Evolutionary conservation across 2,113 vertebrate genomes (phyloP), one percentile per base, ranked within the genome.

Genomic region (Indicator maculatus): DNA sequence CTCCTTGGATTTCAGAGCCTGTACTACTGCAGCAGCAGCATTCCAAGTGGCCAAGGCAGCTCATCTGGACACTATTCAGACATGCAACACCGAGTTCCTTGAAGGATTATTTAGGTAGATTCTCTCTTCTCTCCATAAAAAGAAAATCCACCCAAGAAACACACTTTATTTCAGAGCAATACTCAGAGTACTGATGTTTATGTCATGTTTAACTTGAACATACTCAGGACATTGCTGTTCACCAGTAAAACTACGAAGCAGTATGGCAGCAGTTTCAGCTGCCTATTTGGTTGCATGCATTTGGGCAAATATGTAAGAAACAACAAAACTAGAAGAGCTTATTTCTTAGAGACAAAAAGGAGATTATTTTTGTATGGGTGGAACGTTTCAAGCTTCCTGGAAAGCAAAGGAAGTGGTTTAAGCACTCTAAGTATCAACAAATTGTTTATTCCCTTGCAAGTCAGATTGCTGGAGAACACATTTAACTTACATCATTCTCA

Each of bases 381-480:
- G 47, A 88, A 69, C 31, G 26, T 45, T 83, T 89, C 59, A 65
- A 95, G n/a, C 36, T 92, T 90, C 79, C 74, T 89, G 79, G 78
- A 82, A 94, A 86, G 41, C 17, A 76, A 71, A 92, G 70, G 70
- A 96, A 96, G 81, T 50, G 30, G 61, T 74, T 89, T 91, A 90
- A 90, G 72, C 59, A 61, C 52, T 66, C 19, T 77, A 93, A 90
- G 38, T 79, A 94, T 83, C 91, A 95, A 93, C 88, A 95, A 91
- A 96, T 90, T 94, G 83, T 91, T 96, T 96, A 96, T 94, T 92
- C 88, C 72, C 66, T 86, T 83, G 47, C 86, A 96, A 97, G 81
- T 88, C 83, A 93, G 88, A 69, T 78, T 96, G 92, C 94, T 95
- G 75, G 78, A 95, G 93, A 97, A 90, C 72, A 86, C 88, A 94